Evolutionary conservation across 2,888 invertebrate species (phyloP).

Genomic region (Ormyrus nitidulus): DNA sequence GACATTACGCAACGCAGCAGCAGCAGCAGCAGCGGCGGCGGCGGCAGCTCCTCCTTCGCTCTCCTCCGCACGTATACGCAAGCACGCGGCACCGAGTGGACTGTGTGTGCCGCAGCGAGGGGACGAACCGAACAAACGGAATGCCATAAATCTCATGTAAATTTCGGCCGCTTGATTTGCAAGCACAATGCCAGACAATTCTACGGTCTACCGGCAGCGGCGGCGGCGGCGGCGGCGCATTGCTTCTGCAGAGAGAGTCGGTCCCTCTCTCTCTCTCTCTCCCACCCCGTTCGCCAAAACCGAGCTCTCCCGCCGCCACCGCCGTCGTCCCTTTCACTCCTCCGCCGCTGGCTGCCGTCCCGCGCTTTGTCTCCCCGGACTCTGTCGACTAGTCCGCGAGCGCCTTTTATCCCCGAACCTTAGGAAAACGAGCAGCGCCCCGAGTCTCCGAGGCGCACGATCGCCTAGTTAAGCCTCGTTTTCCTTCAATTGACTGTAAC

Average conservation of each 20-base stretch:
- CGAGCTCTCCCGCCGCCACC: not conserved
- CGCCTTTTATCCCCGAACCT: conserved; percentile 35
- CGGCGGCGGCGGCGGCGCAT: conserved; percentile 56
- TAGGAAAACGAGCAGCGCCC: not conserved
- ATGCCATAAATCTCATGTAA: conserved; percentile 74
- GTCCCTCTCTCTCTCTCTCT: conserved; percentile 8
- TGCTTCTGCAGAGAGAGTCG: conserved; percentile 61
- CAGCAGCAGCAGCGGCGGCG: conserved; percentile 13
- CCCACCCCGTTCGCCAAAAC: conserved; percentile 7
- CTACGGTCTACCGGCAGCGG: conserved; percentile 64
- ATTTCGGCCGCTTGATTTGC: conserved; percentile 74
- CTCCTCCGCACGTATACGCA: not conserved
- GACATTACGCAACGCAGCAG: conserved; percentile 56
- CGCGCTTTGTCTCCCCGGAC: conserved; percentile 7
- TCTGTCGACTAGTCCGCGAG: not conserved
- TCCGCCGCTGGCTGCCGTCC: conserved; percentile 12
- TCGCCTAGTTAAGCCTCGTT: conserved; percentile 21
- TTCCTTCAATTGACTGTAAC: conserved; percentile 45
- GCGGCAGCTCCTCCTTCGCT: not conserved
- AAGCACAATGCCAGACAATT: conserved; percentile 74
- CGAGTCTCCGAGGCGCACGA: not conserved
- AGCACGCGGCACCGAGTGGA: not conserved
- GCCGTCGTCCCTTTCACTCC: conserved; percentile 22
- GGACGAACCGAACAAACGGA: conserved; percentile 65
- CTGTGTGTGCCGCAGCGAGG: conserved; percentile 13